Conservation (phyloP, 1,140 invertebrate species). For the Parasteatoda tepidariorum region DNA sequence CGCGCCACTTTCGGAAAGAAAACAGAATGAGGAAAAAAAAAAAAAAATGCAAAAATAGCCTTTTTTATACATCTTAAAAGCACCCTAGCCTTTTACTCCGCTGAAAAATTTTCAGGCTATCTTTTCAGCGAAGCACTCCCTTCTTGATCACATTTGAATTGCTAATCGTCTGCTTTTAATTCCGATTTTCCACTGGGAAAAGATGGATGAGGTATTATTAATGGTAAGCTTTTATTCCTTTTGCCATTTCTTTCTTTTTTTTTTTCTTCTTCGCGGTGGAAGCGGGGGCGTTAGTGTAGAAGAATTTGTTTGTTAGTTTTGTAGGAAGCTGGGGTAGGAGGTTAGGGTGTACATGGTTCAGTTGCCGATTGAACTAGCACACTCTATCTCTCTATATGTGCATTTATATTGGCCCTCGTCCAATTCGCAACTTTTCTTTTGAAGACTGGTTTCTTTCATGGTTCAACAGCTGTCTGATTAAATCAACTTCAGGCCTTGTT, state of each 20-base stretch:
- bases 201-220: conserved; percentile 30
- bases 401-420: conserved; percentile 29
- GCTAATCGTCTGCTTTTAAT: conserved; percentile 23
- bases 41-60: neutral
- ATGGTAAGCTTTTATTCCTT: neutral
- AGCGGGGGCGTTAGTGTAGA: neutral
- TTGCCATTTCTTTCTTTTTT: neutral
- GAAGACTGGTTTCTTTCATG: neutral
- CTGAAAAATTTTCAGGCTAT: neutral
- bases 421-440: conserved; percentile 17
- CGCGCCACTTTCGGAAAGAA: neutral
- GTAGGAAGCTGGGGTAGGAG: neutral
- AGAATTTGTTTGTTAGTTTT: conserved; percentile 2
- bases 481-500: neutral
- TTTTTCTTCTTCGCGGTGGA: neutral
- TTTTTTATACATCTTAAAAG: neutral
- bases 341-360: too few species aligned
- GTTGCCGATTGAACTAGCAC: neutral
- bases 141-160: conserved; percentile 23
- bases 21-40: neutral
- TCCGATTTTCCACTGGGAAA: conserved; percentile 16
- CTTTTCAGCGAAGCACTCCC: conserved; percentile 18
- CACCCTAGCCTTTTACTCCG: neutral
- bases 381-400: conserved; percentile 19
- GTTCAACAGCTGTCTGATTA: conserved; percentile 30